A percentile compares a stretch with the other conserved stretches of the same genome.
Evolutionary conservation across 2,888 invertebrate species (phyloP).

Genomic region (Cryptophagus acutangulus): DNA sequence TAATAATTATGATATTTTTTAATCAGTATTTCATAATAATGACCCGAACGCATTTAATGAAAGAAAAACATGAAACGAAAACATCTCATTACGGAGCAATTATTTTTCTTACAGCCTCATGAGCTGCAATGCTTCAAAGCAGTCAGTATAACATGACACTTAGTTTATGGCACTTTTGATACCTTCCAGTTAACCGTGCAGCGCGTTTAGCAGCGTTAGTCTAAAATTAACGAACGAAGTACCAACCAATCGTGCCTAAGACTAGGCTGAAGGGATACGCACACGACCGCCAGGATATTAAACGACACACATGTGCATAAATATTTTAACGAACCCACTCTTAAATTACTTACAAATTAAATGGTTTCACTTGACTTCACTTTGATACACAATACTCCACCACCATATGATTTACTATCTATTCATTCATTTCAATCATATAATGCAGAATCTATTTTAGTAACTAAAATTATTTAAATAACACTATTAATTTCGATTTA

Average conservation of each 20-base stretch:
- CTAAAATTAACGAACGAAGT: constrained; percentile 16
- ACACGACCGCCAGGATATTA: constrained; percentile 4
- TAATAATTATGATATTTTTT: too few species aligned
- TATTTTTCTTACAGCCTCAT: background rate
- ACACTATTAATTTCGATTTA: too few species aligned
- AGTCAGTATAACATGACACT: background rate
- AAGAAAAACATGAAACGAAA: background rate
- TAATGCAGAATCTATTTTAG: too few species aligned
- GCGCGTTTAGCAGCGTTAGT: constrained; percentile 9
- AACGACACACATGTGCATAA: constrained; percentile 36
- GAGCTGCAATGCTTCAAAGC: constrained; percentile 1
- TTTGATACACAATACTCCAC: constrained; percentile 25
- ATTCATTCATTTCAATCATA: too few species aligned
- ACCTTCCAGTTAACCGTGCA: constrained; percentile 7
- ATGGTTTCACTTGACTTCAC: constrained; percentile 30
- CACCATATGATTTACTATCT: too few species aligned
- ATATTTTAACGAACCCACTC: constrained; percentile 34
- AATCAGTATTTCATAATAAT: too few species aligned
- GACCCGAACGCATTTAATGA: too few species aligned
- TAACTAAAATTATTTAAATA: too few species aligned
- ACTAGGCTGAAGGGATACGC: constrained; percentile 8
- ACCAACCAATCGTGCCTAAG: constrained; percentile 10
- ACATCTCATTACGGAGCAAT: background rate
- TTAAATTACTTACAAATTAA: constrained; percentile 37
- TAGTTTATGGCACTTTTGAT: constrained; percentile 1